Conservation (phyloP, 2,113 vertebrate species). For the Apodemus speciosus region DNA sequence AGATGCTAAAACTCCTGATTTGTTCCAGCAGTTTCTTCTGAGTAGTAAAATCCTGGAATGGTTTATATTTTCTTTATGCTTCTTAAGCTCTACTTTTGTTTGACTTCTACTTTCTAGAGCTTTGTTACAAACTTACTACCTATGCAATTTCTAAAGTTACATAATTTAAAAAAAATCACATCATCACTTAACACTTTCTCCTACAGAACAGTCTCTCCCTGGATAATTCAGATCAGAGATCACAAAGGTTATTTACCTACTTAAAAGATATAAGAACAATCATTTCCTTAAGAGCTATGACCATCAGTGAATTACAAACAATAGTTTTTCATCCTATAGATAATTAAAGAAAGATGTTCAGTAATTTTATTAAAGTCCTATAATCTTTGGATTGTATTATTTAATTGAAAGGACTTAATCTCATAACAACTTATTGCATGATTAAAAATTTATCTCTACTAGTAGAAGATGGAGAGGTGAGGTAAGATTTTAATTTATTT, state of each 20-base stretch:
- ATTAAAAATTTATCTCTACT: constrained; percentile 59
- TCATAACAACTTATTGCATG: constrained; percentile 10
- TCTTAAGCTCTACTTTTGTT: constrained; percentile 43
- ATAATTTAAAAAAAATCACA: neutral
- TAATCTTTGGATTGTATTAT: constrained; percentile 32
- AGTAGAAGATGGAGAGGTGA: constrained; percentile 3
- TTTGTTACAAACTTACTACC: constrained; percentile 56
- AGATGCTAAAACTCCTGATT: constrained; percentile 18
- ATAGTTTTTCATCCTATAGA: neutral
- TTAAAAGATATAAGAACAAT: constrained; percentile 50
- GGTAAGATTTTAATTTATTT: constrained; percentile 41
- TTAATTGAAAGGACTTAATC: constrained; percentile 50
- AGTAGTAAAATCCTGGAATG: constrained; percentile 13
- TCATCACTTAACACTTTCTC: constrained; percentile 40
- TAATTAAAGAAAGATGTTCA: constrained; percentile 47
- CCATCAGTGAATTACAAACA: constrained; percentile 27
- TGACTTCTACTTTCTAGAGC: constrained; percentile 42
- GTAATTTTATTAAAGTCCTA: constrained; percentile 41
- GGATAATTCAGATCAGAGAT: constrained; percentile 32
- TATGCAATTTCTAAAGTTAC: constrained; percentile 45
- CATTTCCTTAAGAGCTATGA: constrained; percentile 51
- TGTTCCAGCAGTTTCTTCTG: neutral
- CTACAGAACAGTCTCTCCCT: constrained; percentile 51
- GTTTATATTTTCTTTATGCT: constrained; percentile 31
- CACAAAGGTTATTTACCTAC: constrained; percentile 32